These are phyloP conservation scores for Sebastes alutus DNA, from an alignment of 2,797 vertebrate genomes.

Conservation along the genomic window DNA sequence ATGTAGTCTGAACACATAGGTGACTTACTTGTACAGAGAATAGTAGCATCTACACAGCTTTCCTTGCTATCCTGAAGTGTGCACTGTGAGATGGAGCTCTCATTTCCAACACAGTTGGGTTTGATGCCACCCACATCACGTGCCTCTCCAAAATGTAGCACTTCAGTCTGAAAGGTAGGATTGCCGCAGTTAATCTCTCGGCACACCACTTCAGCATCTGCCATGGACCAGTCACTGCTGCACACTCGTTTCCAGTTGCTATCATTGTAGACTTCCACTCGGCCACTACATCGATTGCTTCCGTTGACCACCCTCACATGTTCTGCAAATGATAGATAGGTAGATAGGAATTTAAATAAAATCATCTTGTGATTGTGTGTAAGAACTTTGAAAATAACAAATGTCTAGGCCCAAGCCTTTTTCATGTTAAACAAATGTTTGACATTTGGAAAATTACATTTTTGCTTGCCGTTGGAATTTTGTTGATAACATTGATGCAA, in stretches of 20 bases:
- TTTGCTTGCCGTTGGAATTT: accelerated
- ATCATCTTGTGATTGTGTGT: neutral
- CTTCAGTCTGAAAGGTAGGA: neutral
- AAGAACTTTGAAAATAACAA: neutral
- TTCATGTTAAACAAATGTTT: neutral
- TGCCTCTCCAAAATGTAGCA: conserved; percentile 36
- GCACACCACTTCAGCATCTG: conserved; percentile 65
- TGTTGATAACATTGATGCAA: neutral
- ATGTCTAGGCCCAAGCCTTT: neutral
- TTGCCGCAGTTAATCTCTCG: conserved; percentile 63
- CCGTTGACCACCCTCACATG: conserved; percentile 58
- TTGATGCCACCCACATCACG: conserved; percentile 9
- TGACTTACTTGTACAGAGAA: conserved; percentile 64
- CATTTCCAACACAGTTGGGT: conserved; percentile 66
- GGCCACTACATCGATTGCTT: conserved; percentile 64
- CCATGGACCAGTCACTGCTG: conserved; percentile 43
- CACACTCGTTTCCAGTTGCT: conserved; percentile 66
- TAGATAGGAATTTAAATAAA: neutral
- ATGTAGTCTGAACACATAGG: neutral
- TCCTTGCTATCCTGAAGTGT: conserved; percentile 16
- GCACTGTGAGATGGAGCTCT: conserved; percentile 63
- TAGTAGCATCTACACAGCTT: conserved; percentile 49
- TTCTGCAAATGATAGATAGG: conserved; percentile 39
- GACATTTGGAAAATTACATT: neutral
- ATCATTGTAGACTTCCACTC: conserved; percentile 46